A percentile compares a stretch with the other conserved stretches of the same genome.
Evolutionary conservation across 2,113 vertebrate species (phyloP).

Genomic region (Pterocles gutturalis): DNA sequence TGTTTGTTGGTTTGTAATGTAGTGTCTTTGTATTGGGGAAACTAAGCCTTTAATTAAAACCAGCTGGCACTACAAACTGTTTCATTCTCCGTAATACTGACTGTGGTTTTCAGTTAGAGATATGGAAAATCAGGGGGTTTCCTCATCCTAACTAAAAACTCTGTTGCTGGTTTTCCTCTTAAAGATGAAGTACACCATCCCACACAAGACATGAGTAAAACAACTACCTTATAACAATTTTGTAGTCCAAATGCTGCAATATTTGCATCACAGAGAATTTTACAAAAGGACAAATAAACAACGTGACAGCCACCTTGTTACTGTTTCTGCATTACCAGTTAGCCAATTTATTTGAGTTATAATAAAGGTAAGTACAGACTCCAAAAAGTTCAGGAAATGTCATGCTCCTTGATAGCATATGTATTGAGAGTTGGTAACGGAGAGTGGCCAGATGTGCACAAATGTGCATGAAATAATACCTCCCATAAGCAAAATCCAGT

Average conservation of each 20-base stretch:
- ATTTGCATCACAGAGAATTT: not conserved
- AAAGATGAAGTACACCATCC: not conserved
- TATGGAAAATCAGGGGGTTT: not conserved
- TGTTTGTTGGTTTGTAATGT: not conserved
- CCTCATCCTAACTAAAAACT: not conserved
- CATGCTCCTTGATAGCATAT: rapidly evolving
- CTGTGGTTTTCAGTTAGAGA: not conserved
- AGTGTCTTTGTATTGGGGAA: not conserved
- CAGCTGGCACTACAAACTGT: not conserved
- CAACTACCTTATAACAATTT: not conserved
- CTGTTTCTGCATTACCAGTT: not conserved
- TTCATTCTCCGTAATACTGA: not conserved
- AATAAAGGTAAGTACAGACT: not conserved
- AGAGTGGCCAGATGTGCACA: not conserved
- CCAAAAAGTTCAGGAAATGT: not conserved
- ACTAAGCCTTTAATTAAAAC: constrained; percentile 51
- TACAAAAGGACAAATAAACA: not conserved
- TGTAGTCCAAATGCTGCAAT: not conserved
- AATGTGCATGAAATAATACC: not conserved
- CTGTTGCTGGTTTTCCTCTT: not conserved
- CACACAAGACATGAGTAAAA: not conserved
- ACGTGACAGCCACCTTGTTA: not conserved
- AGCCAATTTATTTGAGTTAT: not conserved
- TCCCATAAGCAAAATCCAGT: not conserved
- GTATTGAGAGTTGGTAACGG: not conserved